Evolutionary conservation across 2,113 vertebrate genomes (phyloP).

Genomic region (Riparia riparia): DNA sequence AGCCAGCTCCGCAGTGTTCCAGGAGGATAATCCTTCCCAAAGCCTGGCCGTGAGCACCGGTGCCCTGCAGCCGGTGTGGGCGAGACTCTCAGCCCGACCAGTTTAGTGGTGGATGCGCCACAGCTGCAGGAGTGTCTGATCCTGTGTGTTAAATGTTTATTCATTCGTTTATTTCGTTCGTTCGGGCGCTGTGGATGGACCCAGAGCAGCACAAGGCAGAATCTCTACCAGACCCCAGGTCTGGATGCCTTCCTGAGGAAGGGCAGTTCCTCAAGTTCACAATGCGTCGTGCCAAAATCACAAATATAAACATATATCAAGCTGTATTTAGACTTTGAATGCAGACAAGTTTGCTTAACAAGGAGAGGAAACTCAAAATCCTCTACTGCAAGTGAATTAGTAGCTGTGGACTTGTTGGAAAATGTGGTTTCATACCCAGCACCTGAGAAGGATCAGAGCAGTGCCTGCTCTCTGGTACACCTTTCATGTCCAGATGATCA

Average conservation of each 20-base stretch:
- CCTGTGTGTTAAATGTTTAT: accelerated
- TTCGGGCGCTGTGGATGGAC: background rate
- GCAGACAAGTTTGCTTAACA: background rate
- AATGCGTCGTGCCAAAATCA: background rate
- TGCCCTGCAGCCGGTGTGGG: conserved; percentile 1
- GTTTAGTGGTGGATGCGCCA: background rate
- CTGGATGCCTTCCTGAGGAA: background rate
- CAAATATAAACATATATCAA: background rate
- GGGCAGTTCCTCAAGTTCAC: background rate
- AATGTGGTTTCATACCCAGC: background rate
- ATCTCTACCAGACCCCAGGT: background rate
- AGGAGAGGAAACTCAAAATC: background rate
- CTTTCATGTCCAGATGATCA: background rate
- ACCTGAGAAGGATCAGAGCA: background rate
- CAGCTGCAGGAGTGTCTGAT: background rate
- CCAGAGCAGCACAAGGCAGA: background rate
- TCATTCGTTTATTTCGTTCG: accelerated
- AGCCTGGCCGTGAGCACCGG: accelerated
- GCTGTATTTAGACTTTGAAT: background rate
- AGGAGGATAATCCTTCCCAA: background rate
- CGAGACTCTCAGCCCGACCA: background rate
- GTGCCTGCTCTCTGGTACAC: background rate
- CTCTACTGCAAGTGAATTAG: background rate
- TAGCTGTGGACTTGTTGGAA: background rate
- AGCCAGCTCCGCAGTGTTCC: conserved; percentile 1